A percentile compares a stretch with the other conserved stretches of the same genome.
phyloP scores from a whole-genome alignment of 2,888 invertebrate species.

The Oligia fasciuncula region DNA sequence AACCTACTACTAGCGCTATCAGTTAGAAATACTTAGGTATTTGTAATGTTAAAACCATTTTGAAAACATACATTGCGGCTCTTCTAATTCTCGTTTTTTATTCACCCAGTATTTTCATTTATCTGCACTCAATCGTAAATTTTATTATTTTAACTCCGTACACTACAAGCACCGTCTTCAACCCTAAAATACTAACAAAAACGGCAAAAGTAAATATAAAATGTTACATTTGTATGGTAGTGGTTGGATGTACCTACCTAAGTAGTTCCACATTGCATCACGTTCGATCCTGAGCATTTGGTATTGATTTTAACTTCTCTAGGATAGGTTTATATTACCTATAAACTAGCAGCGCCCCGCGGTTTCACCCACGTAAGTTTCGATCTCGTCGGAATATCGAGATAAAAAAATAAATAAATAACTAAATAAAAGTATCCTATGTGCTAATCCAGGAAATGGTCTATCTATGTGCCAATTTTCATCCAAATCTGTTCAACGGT shows the following conservation, averaged over 20 bases:
- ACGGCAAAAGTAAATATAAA: background rate
- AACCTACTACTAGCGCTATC: slow-evolving; percentile 66
- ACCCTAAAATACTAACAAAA: background rate
- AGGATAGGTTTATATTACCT: background rate
- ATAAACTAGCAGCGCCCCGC: background rate
- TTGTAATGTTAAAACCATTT: background rate
- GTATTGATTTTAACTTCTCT: slow-evolving; percentile 1
- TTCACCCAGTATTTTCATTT: background rate
- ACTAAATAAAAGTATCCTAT: too few relatives aligned
- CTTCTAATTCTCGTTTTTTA: background rate
- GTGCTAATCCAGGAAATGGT: too few relatives aligned
- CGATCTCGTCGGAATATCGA: too few relatives aligned
- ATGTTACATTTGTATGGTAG: background rate
- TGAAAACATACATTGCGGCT: background rate
- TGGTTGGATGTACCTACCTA: background rate
- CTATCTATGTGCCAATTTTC: too few relatives aligned
- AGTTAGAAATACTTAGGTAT: slow-evolving; percentile 61
- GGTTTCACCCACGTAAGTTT: too few relatives aligned
- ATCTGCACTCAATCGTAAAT: background rate
- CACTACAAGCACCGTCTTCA: background rate
- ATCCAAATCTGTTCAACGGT: too few relatives aligned
- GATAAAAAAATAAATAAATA: too few relatives aligned
- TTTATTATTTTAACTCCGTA: background rate
- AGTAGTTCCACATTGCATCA: background rate
- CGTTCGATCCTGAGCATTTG: background rate